Evolutionary conservation across 2,797 vertebrate genomes (phyloP), one percentile per base, ranked within the genome.

Genomic region (Micropoecilia bifurca): DNA sequence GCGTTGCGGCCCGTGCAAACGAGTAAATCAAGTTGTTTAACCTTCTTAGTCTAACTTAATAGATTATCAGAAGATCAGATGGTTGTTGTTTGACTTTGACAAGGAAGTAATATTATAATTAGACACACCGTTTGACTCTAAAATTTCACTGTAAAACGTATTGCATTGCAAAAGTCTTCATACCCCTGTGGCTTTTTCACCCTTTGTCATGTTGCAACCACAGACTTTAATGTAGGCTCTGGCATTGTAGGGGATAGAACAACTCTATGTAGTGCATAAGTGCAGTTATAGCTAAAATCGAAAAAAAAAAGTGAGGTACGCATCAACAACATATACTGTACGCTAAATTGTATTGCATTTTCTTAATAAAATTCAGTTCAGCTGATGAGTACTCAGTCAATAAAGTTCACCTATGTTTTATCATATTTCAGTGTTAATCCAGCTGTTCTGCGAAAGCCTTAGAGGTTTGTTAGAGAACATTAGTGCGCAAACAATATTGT

Each of bases 11-110:
- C 53, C 36, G 16, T 50, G n/a, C 43, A 57, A 66, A 41, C 22
- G 6, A 76, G 46, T 71, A 74, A 50, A 71, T 45, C 20, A 28
- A 28, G 41, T 46, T 71, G 25, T 14, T 53, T 41, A 25, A 36
- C n/a, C 1, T 36, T 71, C 10, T 59, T 20, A 10, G 47, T 59
- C 14, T 53, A 47, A n/a, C n/a, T 57, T 43, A 39, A 36, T 43
- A 10, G 39, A 55, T 61, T 63, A 25, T 76, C 53, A 72, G 30
- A 18, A 16, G 39, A 76, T 74, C 59, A 45, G 8, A 39, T 80
- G 46, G 71, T 48, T 59, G 45, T 30, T 59, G 39, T 77, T 77
- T 83, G 3, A 10, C 41, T 50, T 61, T 50, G 77, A 43, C 13
- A 46, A 30, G 41, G 25, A 45, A 28, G 6, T 46, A 16, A 71